Evolutionary conservation across 2,888 invertebrate species (phyloP).

Genomic region (Caenorhabditis sp.): DNA sequence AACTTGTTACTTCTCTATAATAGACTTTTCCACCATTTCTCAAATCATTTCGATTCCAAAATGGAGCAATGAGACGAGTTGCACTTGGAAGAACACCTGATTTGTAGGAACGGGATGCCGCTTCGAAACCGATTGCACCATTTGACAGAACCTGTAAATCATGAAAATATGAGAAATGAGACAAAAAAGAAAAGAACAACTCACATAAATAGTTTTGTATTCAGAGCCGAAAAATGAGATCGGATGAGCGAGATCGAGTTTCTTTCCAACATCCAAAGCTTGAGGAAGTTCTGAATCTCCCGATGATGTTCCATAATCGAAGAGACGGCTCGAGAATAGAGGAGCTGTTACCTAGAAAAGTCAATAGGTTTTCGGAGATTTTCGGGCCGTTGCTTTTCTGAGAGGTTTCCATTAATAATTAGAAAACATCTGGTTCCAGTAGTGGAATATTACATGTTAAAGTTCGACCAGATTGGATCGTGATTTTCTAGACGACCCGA

Average conservation of each 20-base stretch:
- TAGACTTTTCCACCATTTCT: constrained; percentile 68
- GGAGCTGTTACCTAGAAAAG: constrained; percentile 69
- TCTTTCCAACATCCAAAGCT: constrained; percentile 64
- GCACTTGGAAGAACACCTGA: constrained; percentile 43
- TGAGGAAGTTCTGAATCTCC: constrained; percentile 65
- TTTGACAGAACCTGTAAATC: constrained; percentile 64
- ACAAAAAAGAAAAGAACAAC: not conserved
- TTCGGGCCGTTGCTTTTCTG: not conserved
- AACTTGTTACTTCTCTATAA: constrained; percentile 68
- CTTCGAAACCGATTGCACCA: constrained; percentile 69
- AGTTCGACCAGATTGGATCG: too few relatives aligned
- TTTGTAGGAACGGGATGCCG: constrained; percentile 52
- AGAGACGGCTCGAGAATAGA: constrained; percentile 68
- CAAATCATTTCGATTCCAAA: constrained; percentile 71
- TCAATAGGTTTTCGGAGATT: not conserved
- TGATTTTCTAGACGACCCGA: too few relatives aligned
- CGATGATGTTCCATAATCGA: constrained; percentile 65
- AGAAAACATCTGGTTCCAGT: not conserved
- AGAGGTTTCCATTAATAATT: not conserved
- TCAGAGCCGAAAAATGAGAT: constrained; percentile 65
- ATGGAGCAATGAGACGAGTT: constrained; percentile 65
- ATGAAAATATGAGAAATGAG: constrained; percentile 1
- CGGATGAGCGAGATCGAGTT: constrained; percentile 57
- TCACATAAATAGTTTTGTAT: constrained; percentile 59
- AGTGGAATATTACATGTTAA: too few relatives aligned